A percentile compares a stretch with the other conserved stretches of the same genome.
phyloP scores from a whole-genome alignment of 2,888 invertebrate species.

The Tenthredo scrophulariae region DNA sequence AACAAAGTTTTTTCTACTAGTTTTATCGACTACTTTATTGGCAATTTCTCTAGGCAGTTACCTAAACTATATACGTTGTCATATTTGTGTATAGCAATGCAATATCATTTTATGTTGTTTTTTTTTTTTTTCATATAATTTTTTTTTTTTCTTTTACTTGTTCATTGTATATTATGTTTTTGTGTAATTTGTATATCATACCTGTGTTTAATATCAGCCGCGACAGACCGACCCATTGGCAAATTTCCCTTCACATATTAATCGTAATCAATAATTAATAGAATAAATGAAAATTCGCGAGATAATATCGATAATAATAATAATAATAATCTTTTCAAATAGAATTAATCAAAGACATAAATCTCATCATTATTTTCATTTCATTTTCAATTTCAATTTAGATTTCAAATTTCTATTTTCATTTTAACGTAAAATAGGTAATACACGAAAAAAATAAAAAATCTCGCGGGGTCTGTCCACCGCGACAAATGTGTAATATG shows the following conservation, averaged over 20 bases:
- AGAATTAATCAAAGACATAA: not conserved
- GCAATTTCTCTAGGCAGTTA: conserved; percentile 78
- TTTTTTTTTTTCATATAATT: conserved; percentile 10
- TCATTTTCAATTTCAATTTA: not conserved
- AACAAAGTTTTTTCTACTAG: conserved; percentile 78
- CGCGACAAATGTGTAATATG: conserved; percentile 29
- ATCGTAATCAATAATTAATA: not conserved
- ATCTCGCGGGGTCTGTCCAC: conserved; percentile 25
- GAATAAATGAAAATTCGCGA: not conserved
- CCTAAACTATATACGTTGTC: conserved; percentile 76
- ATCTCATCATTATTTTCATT: not conserved
- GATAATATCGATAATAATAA: not conserved
- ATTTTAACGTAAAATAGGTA: not conserved
- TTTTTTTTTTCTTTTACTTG: not conserved
- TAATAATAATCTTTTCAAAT: not conserved
- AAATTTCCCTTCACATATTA: not conserved
- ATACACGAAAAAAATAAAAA: not conserved
- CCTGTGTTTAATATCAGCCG: conserved; percentile 55
- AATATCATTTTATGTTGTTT: conserved; percentile 18
- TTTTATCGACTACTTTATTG: conserved; percentile 78
- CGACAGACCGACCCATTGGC: conserved; percentile 55
- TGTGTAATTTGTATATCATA: conserved; percentile 50
- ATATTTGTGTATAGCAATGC: conserved; percentile 69
- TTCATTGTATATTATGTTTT: conserved; percentile 32
- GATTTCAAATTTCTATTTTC: not conserved